phyloP scores from a whole-genome alignment of 53 echinoderm and acorn worm species.

The Luidia sarsii region DNA sequence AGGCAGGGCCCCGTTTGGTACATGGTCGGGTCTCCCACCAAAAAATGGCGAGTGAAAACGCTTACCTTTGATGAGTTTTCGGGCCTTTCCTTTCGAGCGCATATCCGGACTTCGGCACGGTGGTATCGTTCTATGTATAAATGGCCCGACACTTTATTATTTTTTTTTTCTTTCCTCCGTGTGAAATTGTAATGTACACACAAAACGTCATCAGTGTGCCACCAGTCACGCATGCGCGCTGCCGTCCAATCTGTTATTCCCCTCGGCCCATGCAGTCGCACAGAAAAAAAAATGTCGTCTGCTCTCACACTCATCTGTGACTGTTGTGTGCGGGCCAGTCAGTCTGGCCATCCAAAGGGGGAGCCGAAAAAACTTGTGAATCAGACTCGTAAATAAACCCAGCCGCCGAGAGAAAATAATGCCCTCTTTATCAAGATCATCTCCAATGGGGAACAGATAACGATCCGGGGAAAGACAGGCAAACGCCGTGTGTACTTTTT shows the following conservation, averaged over 20 bases:
- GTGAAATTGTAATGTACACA: constrained; percentile 54
- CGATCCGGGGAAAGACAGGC: constrained; percentile 6
- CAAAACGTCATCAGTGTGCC: constrained; percentile 23
- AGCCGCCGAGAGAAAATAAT: too few relatives aligned
- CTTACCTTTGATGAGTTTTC: constrained; percentile 76
- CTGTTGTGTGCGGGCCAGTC: too few relatives aligned
- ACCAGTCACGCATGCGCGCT: constrained; percentile 52
- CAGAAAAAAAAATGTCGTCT: not conserved
- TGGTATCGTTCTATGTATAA: constrained; percentile 12
- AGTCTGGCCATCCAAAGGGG: too few relatives aligned
- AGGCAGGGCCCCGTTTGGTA: too few relatives aligned
- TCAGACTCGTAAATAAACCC: constrained; percentile 1
- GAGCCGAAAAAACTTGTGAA: too few relatives aligned
- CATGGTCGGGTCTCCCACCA: too few relatives aligned
- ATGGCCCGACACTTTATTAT: constrained; percentile 4
- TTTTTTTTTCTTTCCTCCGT: constrained; percentile 18
- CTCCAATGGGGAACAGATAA: constrained; percentile 27
- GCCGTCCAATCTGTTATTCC: constrained; percentile 8
- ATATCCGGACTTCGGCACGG: constrained; percentile 37
- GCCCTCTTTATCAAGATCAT: constrained; percentile 7
- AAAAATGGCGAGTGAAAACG: not conserved
- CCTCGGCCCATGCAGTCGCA: too few relatives aligned
- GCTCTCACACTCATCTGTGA: too few relatives aligned
- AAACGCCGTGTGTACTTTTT: constrained; percentile 13
- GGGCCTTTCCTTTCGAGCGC: constrained; percentile 71